A percentile compares a stretch with the other conserved stretches of the same genome.
phyloP scores from a whole-genome alignment of 1,140 invertebrate species.

The Mamestra configurata region DNA sequence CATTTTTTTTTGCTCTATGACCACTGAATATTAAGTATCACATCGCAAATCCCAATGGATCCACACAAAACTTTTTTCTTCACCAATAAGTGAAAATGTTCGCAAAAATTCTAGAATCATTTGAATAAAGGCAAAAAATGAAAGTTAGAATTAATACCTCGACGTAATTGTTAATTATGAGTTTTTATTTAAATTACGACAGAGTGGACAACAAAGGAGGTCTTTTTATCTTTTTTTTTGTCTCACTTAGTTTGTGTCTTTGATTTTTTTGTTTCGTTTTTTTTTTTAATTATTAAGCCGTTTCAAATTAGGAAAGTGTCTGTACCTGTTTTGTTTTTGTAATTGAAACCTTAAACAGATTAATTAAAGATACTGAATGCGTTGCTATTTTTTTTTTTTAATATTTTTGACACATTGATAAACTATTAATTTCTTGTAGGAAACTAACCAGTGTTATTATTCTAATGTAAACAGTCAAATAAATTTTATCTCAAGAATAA shows the following conservation, averaged over 20 bases:
- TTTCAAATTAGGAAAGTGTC: constrained; percentile 12
- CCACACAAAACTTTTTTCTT: not conserved
- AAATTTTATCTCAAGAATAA: no score
- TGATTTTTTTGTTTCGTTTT: not conserved
- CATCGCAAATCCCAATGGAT: not conserved
- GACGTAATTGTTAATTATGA: constrained; percentile 39
- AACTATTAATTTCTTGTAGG: no score
- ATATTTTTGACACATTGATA: no score
- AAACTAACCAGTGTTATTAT: no score
- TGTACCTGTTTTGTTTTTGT: not conserved
- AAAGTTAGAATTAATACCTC: constrained; percentile 29
- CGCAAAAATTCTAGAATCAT: not conserved
- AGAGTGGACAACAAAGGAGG: constrained; percentile 21
- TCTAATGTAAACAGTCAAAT: no score
- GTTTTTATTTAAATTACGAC: constrained; percentile 25
- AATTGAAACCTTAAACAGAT: not conserved
- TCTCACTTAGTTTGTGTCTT: not conserved
- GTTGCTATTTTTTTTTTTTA: no score
- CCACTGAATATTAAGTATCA: not conserved
- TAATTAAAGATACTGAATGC: no score
- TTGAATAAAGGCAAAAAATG: constrained; percentile 4
- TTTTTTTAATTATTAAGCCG: not conserved
- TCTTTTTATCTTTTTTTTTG: not conserved
- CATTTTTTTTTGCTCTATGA: not conserved
- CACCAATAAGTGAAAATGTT: constrained; percentile 9